A percentile compares a stretch with the other conserved stretches of the same genome.
phyloP scores from a whole-genome alignment of 2,888 invertebrate species.

The Acleris laterana region DNA sequence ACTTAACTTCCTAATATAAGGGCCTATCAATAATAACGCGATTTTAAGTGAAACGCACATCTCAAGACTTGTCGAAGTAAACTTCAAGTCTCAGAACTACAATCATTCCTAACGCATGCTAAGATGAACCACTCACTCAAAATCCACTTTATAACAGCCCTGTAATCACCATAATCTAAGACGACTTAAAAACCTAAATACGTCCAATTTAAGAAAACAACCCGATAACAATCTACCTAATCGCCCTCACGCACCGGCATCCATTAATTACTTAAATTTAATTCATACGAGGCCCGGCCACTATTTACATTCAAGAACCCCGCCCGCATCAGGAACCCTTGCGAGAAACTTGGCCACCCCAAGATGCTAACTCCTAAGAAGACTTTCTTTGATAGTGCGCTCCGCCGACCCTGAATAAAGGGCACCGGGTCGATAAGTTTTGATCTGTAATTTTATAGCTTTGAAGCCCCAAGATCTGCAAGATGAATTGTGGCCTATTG shows the following conservation, averaged over 20 bases:
- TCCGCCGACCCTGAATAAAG: slow-evolving; percentile 79
- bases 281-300: slow-evolving; percentile 80
- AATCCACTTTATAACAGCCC: background rate
- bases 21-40: no score
- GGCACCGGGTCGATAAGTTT: slow-evolving; percentile 80
- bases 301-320: slow-evolving; percentile 83
- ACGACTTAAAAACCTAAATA: background rate
- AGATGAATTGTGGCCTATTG: slow-evolving; percentile 75
- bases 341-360: slow-evolving; percentile 79
- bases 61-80: no score
- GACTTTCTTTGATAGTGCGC: slow-evolving; percentile 84
- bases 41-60: no score
- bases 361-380: slow-evolving; percentile 82
- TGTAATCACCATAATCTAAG: background rate
- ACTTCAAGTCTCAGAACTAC: no score
- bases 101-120: no score
- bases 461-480: slow-evolving; percentile 71
- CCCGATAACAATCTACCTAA: slow-evolving; percentile 14
- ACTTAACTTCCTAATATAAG: no score
- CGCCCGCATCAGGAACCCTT: slow-evolving; percentile 81
- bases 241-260: slow-evolving; percentile 46
- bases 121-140: no score
- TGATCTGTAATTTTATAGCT: slow-evolving; percentile 85
- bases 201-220: slow-evolving; percentile 8
- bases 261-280: slow-evolving; percentile 84